Base-by-base conservation (phyloP, 2,113 vertebrate species). In the Seriola rivoliana region DNA sequence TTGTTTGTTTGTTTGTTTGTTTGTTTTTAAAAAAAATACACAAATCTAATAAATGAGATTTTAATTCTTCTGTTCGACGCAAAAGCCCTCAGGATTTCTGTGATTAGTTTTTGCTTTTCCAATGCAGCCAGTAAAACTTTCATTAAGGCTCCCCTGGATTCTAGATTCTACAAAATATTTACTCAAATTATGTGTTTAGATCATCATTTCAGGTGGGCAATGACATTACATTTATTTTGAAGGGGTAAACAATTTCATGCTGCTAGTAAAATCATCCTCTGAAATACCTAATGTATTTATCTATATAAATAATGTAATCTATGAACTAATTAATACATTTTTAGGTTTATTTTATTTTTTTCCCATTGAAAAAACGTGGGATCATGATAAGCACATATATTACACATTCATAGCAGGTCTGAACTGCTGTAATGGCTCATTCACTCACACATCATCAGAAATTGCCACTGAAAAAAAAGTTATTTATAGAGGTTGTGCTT, bases 101-200 rank as follows among this genome's bases (percentile, higher is more conserved):
- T 89, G 83, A 92, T 88, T 84, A 85, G 21, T 85, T 88, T 82
- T 44, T 78, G n/a, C 54, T 83, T 84, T 80, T 88, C 58, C 54
- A 89, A 74, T 82, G 69, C 73, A 85, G 67, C 25, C 46, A 87
- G 81, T 65, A 64, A 91, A 84, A 84, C 75, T 82, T 85, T 85
- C 88, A 90, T 92, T 86, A 75, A 83, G 70, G 34, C 62, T 64
- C 34, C 79, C 68, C 46, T 81, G 64, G 60, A 85, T 86, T 70
- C 62, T 46, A 64, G 46, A 23, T 48, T 60, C 23, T 48, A 19
- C 58, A 81, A 75, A 71, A 75, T 17, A 78, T 85, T 67, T 64
- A 79, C 67, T 73, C 23, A 75, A 52, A 34, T 60, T 25, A 67
- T 44, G 23, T 70, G 44, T 75, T 80, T 59, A 23, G 42, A 9